Evolutionary conservation across 1,140 invertebrate genomes (phyloP).

Genomic region (Trypoxylus dichotomus): DNA sequence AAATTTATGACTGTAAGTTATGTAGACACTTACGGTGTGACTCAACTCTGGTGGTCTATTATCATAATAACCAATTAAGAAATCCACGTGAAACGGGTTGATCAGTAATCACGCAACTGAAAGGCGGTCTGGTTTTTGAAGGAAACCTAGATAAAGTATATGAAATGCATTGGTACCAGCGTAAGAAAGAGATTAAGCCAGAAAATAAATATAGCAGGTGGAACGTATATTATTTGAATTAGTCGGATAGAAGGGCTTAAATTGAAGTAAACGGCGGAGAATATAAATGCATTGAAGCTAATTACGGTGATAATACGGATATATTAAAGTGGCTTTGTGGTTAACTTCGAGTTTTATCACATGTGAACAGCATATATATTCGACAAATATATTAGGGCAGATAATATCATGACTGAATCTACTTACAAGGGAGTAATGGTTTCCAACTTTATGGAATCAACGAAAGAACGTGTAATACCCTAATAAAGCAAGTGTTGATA

Average conservation of each 20-base stretch:
- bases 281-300: neutral
- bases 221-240: neutral
- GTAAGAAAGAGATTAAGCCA: neutral
- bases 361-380: neutral
- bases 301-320: neutral
- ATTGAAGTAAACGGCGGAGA: neutral
- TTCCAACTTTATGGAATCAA: no score
- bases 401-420: no score
- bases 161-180: neutral
- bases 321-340: neutral
- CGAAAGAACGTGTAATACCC: no score
- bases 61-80: slow-evolving; percentile 16
- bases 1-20: neutral
- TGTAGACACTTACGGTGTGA: neutral
- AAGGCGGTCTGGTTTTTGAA: neutral
- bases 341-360: neutral
- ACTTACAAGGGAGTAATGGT: no score
- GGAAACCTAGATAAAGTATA: neutral
- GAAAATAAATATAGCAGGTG: neutral
- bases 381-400: no score
- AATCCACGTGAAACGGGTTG: slow-evolving; percentile 2
- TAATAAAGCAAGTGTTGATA: no score
- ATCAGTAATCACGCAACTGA: slow-evolving; percentile 9
- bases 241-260: neutral
- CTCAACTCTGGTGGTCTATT: slow-evolving; percentile 9